Base-by-base conservation (phyloP, 2,113 vertebrate genomes). In the Nesogale talazaci region DNA sequence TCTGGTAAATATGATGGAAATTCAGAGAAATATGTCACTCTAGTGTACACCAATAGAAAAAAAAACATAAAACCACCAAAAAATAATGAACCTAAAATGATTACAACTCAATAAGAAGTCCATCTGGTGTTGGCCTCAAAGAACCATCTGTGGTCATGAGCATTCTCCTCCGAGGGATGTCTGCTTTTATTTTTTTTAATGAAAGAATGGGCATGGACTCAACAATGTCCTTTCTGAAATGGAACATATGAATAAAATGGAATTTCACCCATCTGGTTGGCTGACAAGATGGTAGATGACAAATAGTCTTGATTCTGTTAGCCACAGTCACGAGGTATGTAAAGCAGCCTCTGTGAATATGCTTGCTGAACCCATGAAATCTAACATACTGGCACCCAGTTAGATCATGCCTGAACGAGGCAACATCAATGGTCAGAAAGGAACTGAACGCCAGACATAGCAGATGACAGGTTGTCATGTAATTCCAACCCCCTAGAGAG, bases 271-370 rank as follows among this genome's bases (percentile, higher is more conserved):
- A 42, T 1, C 0, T 95, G 38, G 29, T 83, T 95, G 82, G 22
- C 56, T 94, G 61, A 92, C 5, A 61, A 92, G 19, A 42, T 93
- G 6, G n/a, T 63, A 79, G 34, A 34, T 94, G 34, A 79, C 25
- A 95, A 95, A 65, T 83, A 89, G 75, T 93, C 57, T 42, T 90
- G 36, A 59, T 94, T 88, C 57, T 92, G 76, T 34, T 88, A 52
- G 88, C 67, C 81, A 94, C 34, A 36, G 34, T 40, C 36, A 65
- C 80, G 7, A 83, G 2, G 22, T 46, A 3, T 72, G 94, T 20
- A 93, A 70, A 93, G 38, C 83, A 89, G 17, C 42, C 81, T 88
- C 91, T 93, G 57, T 78, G 94, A 89, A 86, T 86, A 61, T 88
- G 85, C 72, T 87, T 86, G 16, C 52, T 61, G 91, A 36, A 86